phyloP scores from a whole-genome alignment of 2,888 invertebrate species.

The Odontocerum albicorne region DNA sequence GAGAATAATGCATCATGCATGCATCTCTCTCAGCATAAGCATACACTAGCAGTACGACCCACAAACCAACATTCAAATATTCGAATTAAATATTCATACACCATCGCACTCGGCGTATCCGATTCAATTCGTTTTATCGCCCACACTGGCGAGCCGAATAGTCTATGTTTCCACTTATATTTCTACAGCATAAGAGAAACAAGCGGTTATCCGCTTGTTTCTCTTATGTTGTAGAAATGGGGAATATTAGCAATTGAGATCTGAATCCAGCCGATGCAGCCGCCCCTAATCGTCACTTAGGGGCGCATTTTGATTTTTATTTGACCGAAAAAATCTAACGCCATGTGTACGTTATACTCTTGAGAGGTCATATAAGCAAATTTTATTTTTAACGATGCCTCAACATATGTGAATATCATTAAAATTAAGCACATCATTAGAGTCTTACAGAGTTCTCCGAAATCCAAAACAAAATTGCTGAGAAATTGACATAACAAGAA shows the following conservation, averaged over 20 bases:
- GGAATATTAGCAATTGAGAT: slow-evolving; percentile 19
- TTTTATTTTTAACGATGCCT: too few relatives aligned
- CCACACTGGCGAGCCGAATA: neutral
- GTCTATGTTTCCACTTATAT: slow-evolving; percentile 4
- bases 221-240: slow-evolving; percentile 1
- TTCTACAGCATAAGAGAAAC: too few relatives aligned
- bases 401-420: too few relatives aligned
- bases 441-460: too few relatives aligned
- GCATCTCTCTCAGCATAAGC: slow-evolving; percentile 15
- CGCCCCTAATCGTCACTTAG: slow-evolving; percentile 18
- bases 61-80: slow-evolving; percentile 23
- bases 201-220: slow-evolving; percentile 9
- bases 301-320: slow-evolving; percentile 12
- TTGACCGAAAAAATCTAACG: slow-evolving; percentile 16
- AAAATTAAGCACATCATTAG: too few relatives aligned
- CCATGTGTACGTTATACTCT: too few relatives aligned
- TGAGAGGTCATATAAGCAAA: too few relatives aligned
- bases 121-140: slow-evolving; percentile 29
- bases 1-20: too few relatives aligned
- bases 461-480: too few relatives aligned
- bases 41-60: slow-evolving; percentile 15
- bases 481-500: too few relatives aligned
- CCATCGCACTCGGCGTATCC: slow-evolving; percentile 20
- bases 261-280: slow-evolving; percentile 15
- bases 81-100: slow-evolving; percentile 30